These are phyloP conservation scores for Blennius ocellaris DNA, from an alignment of 2,113 vertebrate genomes.

Conservation along the genomic window DNA sequence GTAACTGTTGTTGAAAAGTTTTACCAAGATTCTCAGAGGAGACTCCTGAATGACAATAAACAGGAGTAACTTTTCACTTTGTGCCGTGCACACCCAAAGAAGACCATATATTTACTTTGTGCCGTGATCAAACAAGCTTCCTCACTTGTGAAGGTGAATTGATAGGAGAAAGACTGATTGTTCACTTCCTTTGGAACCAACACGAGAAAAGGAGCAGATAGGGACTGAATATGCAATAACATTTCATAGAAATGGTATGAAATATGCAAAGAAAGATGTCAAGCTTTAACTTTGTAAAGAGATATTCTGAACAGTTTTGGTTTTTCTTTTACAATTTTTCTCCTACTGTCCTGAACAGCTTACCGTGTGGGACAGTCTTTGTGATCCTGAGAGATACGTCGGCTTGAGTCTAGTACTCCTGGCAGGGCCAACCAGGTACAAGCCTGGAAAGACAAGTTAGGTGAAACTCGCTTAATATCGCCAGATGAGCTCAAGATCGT, in stretches of 20 bases:
- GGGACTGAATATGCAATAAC: slow-evolving; percentile 1
- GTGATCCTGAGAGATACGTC: too few species aligned
- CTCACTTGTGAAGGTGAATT: slow-evolving; percentile 46
- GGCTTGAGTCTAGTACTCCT: too few species aligned
- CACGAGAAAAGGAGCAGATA: neutral
- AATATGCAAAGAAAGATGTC: neutral
- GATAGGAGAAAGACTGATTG: neutral
- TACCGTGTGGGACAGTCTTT: too few species aligned
- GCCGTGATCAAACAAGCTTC: neutral
- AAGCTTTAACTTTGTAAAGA: neutral
- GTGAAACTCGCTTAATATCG: too few species aligned
- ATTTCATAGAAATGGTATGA: neutral
- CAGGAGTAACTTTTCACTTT: neutral
- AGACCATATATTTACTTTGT: neutral
- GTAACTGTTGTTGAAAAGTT: neutral
- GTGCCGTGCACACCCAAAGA: neutral
- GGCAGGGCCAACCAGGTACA: too few species aligned
- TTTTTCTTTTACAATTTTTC: too few species aligned
- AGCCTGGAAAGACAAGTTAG: too few species aligned
- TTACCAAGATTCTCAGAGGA: neutral
- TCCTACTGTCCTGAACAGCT: too few species aligned
- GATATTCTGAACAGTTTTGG: too few species aligned
- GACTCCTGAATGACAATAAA: neutral
- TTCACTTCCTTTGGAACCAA: neutral
- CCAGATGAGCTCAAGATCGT: too few species aligned